Percentiles rank a stretch among this genome's conserved stretches.
These are phyloP conservation scores for Mionectes macconnelli DNA, from an alignment of 2,113 vertebrate genomes.

Conservation along the genomic window DNA sequence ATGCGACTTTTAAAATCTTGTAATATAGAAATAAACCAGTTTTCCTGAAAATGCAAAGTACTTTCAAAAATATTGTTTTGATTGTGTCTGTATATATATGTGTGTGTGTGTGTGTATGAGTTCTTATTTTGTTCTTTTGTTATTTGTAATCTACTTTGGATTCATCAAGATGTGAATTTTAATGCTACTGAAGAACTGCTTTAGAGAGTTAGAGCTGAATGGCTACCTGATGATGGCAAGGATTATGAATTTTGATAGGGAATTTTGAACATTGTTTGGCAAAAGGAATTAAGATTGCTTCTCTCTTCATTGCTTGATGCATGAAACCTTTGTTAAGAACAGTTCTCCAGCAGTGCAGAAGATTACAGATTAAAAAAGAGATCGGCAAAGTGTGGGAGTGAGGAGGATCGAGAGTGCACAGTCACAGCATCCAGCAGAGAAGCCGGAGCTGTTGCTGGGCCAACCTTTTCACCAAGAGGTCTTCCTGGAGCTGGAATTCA, in stretches of 20 bases:
- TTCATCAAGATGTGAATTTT: background rate
- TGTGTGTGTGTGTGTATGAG: background rate
- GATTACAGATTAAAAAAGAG: background rate
- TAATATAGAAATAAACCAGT: background rate
- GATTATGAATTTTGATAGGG: background rate
- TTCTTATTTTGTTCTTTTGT: background rate
- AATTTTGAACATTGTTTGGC: background rate
- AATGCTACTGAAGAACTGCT: background rate
- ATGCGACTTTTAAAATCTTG: background rate
- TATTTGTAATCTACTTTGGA: background rate
- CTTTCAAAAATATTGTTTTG: background rate
- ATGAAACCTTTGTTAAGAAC: background rate
- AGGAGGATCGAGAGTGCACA: background rate
- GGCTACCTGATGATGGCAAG: background rate
- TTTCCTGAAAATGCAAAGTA: background rate
- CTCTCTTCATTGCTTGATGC: fast-evolving
- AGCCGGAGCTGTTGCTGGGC: background rate
- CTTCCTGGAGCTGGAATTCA: background rate
- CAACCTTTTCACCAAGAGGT: background rate
- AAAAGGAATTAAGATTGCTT: background rate
- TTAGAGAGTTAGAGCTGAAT: background rate
- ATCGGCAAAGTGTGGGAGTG: background rate
- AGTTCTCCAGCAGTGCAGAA: background rate
- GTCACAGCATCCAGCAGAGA: background rate
- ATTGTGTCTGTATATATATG: fast-evolving